Evolutionary conservation across 2,113 vertebrate species (phyloP).

Genomic region (Aegithalos caudatus): DNA sequence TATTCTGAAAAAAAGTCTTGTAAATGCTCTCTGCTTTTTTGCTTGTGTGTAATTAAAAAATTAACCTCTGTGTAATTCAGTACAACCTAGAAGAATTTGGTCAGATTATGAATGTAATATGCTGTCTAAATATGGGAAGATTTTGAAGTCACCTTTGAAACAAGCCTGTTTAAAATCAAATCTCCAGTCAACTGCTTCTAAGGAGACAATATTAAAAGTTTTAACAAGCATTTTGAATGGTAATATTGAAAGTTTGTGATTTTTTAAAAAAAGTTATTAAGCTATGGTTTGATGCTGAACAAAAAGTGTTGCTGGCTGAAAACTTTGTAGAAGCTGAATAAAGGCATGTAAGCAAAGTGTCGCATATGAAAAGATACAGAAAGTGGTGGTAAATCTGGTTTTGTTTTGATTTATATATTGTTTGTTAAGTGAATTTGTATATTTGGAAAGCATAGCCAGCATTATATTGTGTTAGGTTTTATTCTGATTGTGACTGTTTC

Average conservation of each 20-base stretch:
- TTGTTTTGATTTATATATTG: not conserved
- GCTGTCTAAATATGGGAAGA: not conserved
- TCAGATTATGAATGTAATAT: not conserved
- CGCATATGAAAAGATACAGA: not conserved
- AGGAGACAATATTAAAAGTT: not conserved
- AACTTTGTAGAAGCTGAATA: not conserved
- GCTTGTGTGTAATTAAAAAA: not conserved
- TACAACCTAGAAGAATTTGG: not conserved
- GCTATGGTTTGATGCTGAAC: not conserved
- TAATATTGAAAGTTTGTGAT: not conserved
- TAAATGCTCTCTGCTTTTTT: not conserved
- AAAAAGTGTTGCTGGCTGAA: not conserved
- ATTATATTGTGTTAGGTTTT: not conserved
- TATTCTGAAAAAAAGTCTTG: not conserved
- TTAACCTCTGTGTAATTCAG: not conserved
- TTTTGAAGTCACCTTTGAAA: not conserved
- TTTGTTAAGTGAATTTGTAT: not conserved
- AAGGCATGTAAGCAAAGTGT: not conserved
- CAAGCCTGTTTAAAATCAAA: not conserved
- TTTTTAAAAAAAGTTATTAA: not conserved
- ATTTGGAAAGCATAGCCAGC: not conserved
- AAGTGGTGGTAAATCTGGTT: not conserved
- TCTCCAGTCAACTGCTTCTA: accelerated
- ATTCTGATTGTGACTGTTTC: not conserved
- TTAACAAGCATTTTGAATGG: not conserved